phyloP scores from a whole-genome alignment of 2,797 vertebrate genomes.

The Acanthurus leucopareius region DNA sequence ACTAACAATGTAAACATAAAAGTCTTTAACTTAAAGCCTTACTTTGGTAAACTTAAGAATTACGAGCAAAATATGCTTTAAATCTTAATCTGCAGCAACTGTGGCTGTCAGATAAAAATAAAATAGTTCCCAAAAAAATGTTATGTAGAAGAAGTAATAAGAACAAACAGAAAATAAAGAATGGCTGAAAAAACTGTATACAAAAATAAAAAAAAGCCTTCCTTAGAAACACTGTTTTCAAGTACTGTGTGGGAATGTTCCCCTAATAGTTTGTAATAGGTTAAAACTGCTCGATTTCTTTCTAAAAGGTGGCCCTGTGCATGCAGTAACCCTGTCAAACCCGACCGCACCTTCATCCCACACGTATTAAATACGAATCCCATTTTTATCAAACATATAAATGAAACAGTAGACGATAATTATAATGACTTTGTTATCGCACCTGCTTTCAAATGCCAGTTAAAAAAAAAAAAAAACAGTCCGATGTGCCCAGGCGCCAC shows the following conservation, averaged over 20 bases:
- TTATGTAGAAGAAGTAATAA: too few relatives aligned
- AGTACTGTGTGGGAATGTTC: too few relatives aligned
- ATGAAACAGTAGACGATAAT: conserved; percentile 12
- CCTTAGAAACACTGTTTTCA: too few relatives aligned
- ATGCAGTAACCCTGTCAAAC: conserved; percentile 14
- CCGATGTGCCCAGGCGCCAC: conserved; percentile 52
- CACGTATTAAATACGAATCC: too few relatives aligned
- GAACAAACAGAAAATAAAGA: conserved; percentile 2
- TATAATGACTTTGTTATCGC: conserved; percentile 14
- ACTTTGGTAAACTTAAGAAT: not conserved
- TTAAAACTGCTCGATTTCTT: too few relatives aligned
- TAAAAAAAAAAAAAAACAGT: conserved; percentile 20
- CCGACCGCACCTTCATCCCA: not conserved
- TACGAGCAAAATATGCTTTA: not conserved
- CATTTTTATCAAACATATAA: conserved; percentile 6
- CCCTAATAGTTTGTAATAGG: too few relatives aligned
- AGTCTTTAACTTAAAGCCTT: not conserved
- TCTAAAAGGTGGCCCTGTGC: not conserved
- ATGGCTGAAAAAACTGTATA: not conserved
- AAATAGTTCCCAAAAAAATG: not conserved
- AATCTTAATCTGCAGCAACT: not conserved
- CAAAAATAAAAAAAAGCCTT: too few relatives aligned
- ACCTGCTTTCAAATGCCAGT: conserved; percentile 70
- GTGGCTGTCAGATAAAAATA: not conserved
- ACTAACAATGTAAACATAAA: not conserved